Conservation (phyloP, 2,113 vertebrate species). For the Poecile atricapillus region DNA sequence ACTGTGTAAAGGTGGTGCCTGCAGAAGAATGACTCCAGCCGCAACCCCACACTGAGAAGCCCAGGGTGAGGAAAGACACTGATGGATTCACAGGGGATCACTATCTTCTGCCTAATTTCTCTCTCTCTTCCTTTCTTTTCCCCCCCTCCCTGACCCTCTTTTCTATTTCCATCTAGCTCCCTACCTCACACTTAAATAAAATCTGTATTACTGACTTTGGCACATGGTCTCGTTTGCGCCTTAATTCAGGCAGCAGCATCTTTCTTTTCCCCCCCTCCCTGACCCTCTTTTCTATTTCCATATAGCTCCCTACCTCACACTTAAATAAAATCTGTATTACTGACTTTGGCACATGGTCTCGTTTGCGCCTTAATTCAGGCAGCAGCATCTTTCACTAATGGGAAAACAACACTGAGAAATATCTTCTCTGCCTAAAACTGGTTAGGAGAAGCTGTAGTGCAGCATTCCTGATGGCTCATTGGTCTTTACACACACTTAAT, state of each 20-base stretch:
- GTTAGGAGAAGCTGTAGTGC: neutral
- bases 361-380: neutral
- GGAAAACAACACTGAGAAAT: neutral
- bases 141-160: neutral
- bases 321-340: neutral
- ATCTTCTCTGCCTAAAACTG: neutral
- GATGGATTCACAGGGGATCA: neutral
- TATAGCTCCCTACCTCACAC: no score
- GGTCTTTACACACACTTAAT: neutral
- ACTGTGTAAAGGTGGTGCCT: neutral
- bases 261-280: no score
- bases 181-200: neutral
- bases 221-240: accelerated
- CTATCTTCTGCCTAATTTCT: neutral
- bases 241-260: neutral
- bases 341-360: neutral
- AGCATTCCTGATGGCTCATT: neutral
- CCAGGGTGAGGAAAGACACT: neutral
- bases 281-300: no score
- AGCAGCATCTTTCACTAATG: accelerated
- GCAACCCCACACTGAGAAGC: accelerated
- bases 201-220: neutral
- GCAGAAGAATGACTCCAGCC: accelerated
- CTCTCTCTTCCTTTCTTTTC: neutral
- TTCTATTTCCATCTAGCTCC: neutral